These are phyloP conservation scores for Apocheima hispidaria DNA, from an alignment of 2,888 invertebrate species.

Conservation along the genomic window DNA sequence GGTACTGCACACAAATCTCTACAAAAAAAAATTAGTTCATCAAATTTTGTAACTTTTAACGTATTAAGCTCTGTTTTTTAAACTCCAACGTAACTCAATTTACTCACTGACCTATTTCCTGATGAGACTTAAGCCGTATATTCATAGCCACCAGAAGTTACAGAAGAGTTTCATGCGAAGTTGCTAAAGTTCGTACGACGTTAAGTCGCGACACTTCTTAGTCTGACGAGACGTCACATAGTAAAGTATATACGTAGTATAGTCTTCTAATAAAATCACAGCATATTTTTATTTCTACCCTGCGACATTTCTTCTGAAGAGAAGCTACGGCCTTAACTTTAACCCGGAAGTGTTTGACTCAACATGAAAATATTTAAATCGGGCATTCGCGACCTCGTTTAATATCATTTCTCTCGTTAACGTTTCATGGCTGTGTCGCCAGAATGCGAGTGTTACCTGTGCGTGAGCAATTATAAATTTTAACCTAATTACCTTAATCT, in stretches of 20 bases:
- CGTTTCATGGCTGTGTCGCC: slow-evolving; percentile 61
- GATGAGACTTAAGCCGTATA: neutral
- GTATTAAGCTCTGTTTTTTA: neutral
- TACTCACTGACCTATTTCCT: slow-evolving; percentile 3
- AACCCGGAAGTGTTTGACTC: neutral
- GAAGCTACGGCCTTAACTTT: neutral
- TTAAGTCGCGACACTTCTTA: too few species aligned
- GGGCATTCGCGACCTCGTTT: slow-evolving; percentile 55
- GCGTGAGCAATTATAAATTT: slow-evolving; percentile 63
- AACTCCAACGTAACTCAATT: neutral
- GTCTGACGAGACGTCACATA: too few species aligned
- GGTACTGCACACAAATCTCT: neutral
- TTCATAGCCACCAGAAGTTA: too few species aligned
- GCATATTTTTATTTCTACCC: neutral
- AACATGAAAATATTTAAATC: slow-evolving; percentile 21
- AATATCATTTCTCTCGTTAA: slow-evolving; percentile 65
- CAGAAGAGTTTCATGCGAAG: too few species aligned
- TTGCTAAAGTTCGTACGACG: too few species aligned
- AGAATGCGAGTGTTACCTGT: slow-evolving; percentile 54
- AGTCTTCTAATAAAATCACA: too few species aligned
- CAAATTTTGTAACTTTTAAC: neutral
- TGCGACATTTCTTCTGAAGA: neutral
- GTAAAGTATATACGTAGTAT: too few species aligned
- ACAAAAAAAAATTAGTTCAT: neutral
- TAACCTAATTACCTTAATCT: slow-evolving; percentile 62